A percentile compares a stretch with the other conserved stretches of the same genome.
These are phyloP conservation scores for Pseudomugil tenellus DNA, from an alignment of 2,797 vertebrate species.

Conservation along the genomic window DNA sequence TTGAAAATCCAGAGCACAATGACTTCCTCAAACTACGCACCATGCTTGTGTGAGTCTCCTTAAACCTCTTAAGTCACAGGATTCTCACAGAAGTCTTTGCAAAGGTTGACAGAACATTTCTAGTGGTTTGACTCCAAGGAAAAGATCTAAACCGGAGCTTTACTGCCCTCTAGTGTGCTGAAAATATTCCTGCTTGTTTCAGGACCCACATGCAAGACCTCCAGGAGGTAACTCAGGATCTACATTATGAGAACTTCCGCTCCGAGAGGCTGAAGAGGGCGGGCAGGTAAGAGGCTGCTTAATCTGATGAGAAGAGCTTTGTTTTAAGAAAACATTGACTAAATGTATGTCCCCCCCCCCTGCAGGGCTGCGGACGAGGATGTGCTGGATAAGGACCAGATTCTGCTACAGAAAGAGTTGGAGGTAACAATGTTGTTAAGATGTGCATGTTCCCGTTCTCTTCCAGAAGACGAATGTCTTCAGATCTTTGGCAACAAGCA, in stretches of 20 bases:
- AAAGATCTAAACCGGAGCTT: conserved; percentile 1
- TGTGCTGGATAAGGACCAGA: conserved; percentile 92
- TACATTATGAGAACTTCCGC: conserved; percentile 94
- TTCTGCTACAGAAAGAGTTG: conserved; percentile 92
- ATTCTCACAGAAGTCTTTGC: conserved; percentile 17
- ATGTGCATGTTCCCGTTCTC: not conserved
- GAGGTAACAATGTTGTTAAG: conserved; percentile 81
- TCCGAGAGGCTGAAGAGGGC: conserved; percentile 90
- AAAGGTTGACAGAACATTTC: conserved; percentile 15
- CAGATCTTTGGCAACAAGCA: not conserved
- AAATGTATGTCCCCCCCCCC: not conserved
- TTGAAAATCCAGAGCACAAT: conserved; percentile 94
- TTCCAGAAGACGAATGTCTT: not conserved
- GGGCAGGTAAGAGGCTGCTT: conserved; percentile 72
- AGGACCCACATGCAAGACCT: conserved; percentile 95
- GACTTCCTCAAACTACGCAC: conserved; percentile 92
- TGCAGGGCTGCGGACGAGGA: conserved; percentile 89
- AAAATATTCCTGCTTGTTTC: conserved; percentile 43
- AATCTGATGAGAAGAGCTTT: not conserved
- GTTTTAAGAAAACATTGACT: not conserved
- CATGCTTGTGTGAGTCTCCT: conserved; percentile 88
- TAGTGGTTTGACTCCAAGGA: not conserved
- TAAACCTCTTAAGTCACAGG: not conserved
- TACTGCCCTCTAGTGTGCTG: conserved; percentile 63
- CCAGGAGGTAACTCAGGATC: conserved; percentile 91